Base-by-base conservation (phyloP, 1,140 invertebrate species). In the Thaumetopoea pityocampa region DNA sequence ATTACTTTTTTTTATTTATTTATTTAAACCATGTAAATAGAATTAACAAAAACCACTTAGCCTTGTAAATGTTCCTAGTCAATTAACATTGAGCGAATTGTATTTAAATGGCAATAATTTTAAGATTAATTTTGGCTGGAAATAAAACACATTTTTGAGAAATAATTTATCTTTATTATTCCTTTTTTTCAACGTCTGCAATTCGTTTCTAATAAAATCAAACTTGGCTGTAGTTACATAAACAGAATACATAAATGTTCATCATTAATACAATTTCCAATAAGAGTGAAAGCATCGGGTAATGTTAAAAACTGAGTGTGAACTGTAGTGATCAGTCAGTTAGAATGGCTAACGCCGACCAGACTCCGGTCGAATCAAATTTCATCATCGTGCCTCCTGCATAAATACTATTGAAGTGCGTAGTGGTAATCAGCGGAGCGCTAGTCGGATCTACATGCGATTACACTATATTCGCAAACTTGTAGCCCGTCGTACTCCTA, bases 91-190 rank as follows among this genome's bases (percentile, higher is more conserved):
- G 28, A 18, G 24, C 40, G 35, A 40, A 44, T 43, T 40, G 38
- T 32, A 32, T 27, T 32, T 35, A 18, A 43, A 51, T 51, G 40
- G 35, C 37, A 45, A 46, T 37, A 37, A 26, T 10, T 11, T 33
- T 33, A 22, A 33, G 17, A 33, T 33, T 33, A 33, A 20, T 33
- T 33, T 33, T 33, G 14, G 20, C 19, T 22, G n/a, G 32, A 76
- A 79, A 79, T 74, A 76, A 82, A 79, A 82, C 69, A 58, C 68
- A 60, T 63, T 63, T 34, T 59, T 76, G 80, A 79, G 76, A 83
- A 83, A 80, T 80, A 83, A 80, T 80, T 80, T 80, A 80, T 79
- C 66, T 80, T 80, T 83, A 76, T 76, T 79, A 71, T 72, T 76
- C 68, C 66, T 71, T 79, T 82, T 74, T 77, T 63, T 41, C 12